A percentile compares a stretch with the other conserved stretches of the same genome.
phyloP scores from a whole-genome alignment of 2,113 vertebrate genomes.

The Rhodinocichla rosea region DNA sequence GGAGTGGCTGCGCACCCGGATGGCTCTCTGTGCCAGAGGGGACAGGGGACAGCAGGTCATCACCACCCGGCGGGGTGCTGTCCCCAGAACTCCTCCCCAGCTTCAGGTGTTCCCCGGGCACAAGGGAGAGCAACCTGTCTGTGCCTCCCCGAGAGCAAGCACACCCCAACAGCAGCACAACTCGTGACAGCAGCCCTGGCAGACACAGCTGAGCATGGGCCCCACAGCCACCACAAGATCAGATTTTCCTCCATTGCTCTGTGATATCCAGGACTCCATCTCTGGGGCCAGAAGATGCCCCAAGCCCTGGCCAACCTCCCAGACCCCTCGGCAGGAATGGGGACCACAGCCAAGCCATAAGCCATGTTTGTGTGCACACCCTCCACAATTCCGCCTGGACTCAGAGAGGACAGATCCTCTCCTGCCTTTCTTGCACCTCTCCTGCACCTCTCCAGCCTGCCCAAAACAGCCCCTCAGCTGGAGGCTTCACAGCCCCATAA shows the following conservation, averaged over 20 bases:
- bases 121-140: too few species aligned
- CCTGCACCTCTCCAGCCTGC: not conserved
- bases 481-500: not conserved
- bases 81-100: not conserved
- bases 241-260: not conserved
- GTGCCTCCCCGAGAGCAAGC: rapidly evolving
- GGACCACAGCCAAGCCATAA: not conserved
- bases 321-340: rapidly evolving
- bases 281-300: rapidly evolving
- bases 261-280: not conserved
- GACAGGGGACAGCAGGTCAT: not conserved
- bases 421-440: not conserved
- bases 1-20: constrained; percentile 92
- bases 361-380: not conserved
- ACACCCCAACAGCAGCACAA: rapidly evolving
- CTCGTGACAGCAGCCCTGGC: not conserved
- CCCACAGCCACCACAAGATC: not conserved
- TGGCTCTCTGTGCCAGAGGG: constrained; percentile 79
- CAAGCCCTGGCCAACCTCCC: not conserved
- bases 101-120: not conserved
- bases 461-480: not conserved
- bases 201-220: not conserved
- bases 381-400: rapidly evolving
- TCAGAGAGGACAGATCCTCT: not conserved
- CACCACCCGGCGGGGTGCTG: rapidly evolving